phyloP scores from a whole-genome alignment of 2,113 vertebrate genomes.

The Mola mola region DNA sequence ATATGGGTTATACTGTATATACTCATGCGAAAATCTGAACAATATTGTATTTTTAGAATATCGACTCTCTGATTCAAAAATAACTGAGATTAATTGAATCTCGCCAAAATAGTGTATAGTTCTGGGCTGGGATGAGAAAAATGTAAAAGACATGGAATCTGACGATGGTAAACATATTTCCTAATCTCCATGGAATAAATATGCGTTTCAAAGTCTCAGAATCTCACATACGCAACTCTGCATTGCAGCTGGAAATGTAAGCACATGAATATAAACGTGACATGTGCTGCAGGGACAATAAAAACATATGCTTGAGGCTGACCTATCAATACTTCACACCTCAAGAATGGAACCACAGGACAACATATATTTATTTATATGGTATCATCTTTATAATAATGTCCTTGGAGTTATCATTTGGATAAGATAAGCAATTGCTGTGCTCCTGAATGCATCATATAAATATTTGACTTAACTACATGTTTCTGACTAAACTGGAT shows the following conservation, averaged over 20 bases:
- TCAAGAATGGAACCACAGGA: constrained; percentile 51
- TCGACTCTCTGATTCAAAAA: constrained; percentile 4
- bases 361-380: constrained; percentile 60
- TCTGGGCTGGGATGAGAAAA: no score
- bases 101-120: neutral
- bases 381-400: constrained; percentile 57
- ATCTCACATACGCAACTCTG: constrained; percentile 29
- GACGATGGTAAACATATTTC: constrained; percentile 43
- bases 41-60: neutral
- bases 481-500: constrained; percentile 39
- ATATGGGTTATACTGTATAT: neutral
- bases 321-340: constrained; percentile 73
- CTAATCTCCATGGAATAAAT: constrained; percentile 42
- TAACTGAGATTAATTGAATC: constrained; percentile 24
- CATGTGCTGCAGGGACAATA: constrained; percentile 45
- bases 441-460: constrained; percentile 49
- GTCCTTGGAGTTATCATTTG: constrained; percentile 74
- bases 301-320: constrained; percentile 56
- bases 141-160: constrained; percentile 29
- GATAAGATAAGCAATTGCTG: constrained; percentile 56
- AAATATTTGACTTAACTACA: constrained; percentile 55
- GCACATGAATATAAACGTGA: constrained; percentile 74
- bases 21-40: neutral
- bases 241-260: constrained; percentile 49
- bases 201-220: constrained; percentile 31